phyloP scores from a whole-genome alignment of 2,888 invertebrate species.

The Chorisops tibialis region DNA sequence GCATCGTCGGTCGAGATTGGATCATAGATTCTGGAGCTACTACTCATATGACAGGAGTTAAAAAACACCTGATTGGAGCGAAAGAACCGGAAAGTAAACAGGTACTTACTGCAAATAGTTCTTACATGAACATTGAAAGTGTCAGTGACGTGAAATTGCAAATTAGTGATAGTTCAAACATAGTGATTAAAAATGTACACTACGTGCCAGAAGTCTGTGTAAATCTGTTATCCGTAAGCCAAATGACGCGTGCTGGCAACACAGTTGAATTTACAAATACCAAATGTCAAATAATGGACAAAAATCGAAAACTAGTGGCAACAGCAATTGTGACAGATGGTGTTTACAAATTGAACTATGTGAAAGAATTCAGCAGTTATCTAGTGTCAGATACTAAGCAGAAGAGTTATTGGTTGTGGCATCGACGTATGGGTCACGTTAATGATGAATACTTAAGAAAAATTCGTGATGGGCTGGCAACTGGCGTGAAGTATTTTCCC shows the following conservation, averaged over 20 bases:
- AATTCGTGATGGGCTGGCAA: constrained; percentile 23
- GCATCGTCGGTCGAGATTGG: neutral
- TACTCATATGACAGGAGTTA: neutral
- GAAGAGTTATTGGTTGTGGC: constrained; percentile 34
- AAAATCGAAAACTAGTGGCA: constrained; percentile 26
- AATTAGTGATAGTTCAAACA: constrained; percentile 1
- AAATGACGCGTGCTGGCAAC: constrained; percentile 32
- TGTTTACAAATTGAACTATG: constrained; percentile 31
- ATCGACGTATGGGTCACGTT: constrained; percentile 37
- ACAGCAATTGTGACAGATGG: constrained; percentile 28
- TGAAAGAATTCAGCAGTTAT: constrained; percentile 6
- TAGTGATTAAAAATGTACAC: constrained; percentile 26
- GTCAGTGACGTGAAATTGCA: neutral
- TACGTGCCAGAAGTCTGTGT: constrained; percentile 27
- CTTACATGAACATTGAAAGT: neutral
- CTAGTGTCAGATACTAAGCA: constrained; percentile 10
- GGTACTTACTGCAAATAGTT: neutral
- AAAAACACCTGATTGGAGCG: neutral
- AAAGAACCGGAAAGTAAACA: neutral
- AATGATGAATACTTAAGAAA: constrained; percentile 30
- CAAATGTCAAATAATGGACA: constrained; percentile 31
- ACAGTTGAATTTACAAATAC: constrained; percentile 34
- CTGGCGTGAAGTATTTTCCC: too few relatives aligned
- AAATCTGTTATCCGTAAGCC: constrained; percentile 31
- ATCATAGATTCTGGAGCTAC: neutral